Percentiles rank a stretch among this genome's conserved stretches.
Conservation (phyloP, 92 coral and sea anemone genomes). For the Actinernus sp. region DNA sequence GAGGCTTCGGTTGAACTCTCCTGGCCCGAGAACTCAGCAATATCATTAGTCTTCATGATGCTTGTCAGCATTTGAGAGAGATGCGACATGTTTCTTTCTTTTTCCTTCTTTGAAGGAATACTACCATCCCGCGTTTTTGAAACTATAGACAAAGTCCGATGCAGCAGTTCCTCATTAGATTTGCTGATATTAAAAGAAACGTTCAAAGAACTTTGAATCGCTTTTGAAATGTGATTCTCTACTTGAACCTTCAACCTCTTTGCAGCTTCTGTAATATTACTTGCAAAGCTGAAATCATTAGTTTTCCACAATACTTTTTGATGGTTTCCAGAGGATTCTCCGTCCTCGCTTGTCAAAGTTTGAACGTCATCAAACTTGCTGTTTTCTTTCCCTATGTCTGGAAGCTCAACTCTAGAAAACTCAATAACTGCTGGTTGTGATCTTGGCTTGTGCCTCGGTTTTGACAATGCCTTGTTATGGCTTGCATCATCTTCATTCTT, state of each 20-base stretch:
- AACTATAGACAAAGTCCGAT: conserved; percentile 12
- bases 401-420: conserved; percentile 44
- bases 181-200: background rate
- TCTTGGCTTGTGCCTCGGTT: background rate
- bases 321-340: conserved; percentile 5
- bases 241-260: background rate
- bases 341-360: conserved; percentile 16
- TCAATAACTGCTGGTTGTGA: conserved; percentile 55
- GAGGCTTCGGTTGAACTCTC: no score
- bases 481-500: no score
- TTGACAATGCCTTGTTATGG: no score
- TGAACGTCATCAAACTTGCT: background rate
- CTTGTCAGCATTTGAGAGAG: background rate
- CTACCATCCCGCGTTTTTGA: conserved; percentile 16
- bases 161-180: conserved; percentile 17
- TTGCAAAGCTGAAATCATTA: background rate
- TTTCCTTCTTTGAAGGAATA: background rate
- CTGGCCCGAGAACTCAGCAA: background rate
- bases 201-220: background rate
- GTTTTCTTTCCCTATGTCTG: background rate
- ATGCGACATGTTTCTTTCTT: background rate
- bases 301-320: background rate
- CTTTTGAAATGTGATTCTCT: background rate
- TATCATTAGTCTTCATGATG: background rate
- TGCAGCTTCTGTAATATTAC: conserved; percentile 23